Evolutionary conservation across 2,888 invertebrate species (phyloP).

Genomic region (Mylabris sibirica): DNA sequence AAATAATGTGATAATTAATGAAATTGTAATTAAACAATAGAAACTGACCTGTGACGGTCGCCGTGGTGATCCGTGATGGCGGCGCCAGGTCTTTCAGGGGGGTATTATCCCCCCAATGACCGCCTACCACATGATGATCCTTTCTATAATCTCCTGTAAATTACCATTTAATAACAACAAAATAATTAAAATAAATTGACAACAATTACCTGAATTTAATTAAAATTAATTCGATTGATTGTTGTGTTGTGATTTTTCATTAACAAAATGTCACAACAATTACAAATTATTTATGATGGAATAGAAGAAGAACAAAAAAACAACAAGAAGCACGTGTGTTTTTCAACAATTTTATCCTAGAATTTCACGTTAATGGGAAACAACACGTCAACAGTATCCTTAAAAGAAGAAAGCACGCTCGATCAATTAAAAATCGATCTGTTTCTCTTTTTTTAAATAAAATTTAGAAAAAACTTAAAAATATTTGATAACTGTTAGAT

Average conservation of each 20-base stretch:
- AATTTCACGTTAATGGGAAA: not conserved
- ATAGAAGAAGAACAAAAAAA: not conserved
- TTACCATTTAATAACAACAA: not conserved
- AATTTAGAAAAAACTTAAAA: too few relatives aligned
- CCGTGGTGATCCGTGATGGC: constrained; percentile 63
- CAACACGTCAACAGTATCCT: not conserved
- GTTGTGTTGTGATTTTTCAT: not conserved
- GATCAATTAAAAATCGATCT: constrained; percentile 8
- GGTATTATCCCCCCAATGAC: constrained; percentile 58
- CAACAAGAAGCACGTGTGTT: not conserved
- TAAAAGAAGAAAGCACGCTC: not conserved
- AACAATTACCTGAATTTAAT: constrained; percentile 3
- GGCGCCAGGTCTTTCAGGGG: constrained; percentile 62
- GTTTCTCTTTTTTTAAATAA: not conserved
- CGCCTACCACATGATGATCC: constrained; percentile 59
- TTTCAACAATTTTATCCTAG: not conserved
- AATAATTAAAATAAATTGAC: not conserved
- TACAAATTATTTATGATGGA: not conserved
- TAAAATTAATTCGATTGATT: not conserved
- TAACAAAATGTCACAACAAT: not conserved
- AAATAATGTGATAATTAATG: too few relatives aligned
- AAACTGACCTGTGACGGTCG: constrained; percentile 60
- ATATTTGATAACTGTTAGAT: not conserved
- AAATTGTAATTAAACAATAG: constrained; percentile 21
- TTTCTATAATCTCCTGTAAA: constrained; percentile 40